Conservation (phyloP, 2,113 vertebrate species). For the Rhabdornis inornatus region DNA sequence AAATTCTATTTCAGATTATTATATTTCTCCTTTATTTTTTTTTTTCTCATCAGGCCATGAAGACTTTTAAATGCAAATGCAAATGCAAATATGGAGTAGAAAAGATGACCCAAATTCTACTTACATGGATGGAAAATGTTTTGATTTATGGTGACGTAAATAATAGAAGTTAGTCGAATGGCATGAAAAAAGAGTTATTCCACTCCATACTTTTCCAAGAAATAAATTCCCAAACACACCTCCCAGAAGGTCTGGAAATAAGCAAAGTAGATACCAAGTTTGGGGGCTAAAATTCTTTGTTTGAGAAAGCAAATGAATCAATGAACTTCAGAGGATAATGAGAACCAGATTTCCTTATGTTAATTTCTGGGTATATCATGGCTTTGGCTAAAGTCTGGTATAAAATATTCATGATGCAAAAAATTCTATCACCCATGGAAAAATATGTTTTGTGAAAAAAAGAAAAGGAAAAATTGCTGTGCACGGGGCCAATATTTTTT, state of each 20-base stretch:
- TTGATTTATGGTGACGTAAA: neutral
- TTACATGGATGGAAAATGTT: neutral
- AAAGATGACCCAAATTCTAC: neutral
- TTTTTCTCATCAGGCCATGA: neutral
- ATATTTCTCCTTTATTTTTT: neutral
- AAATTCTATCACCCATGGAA: conserved; percentile 56
- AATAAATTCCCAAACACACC: neutral
- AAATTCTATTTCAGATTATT: neutral
- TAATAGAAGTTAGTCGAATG: conserved; percentile 15
- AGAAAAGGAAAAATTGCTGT: neutral
- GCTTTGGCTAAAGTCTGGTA: conserved; percentile 67
- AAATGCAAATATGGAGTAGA: neutral
- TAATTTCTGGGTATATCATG: conserved; percentile 74
- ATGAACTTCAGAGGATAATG: conserved; percentile 72
- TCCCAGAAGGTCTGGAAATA: conserved; percentile 60
- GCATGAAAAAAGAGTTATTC: neutral
- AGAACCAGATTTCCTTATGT: conserved; percentile 75
- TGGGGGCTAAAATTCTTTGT: conserved; percentile 60
- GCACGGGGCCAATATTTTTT: neutral
- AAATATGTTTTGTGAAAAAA: conserved; percentile 54
- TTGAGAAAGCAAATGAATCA: conserved; percentile 75
- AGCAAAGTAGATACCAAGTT: conserved; percentile 63
- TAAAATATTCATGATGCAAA: conserved; percentile 68
- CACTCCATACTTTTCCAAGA: conserved; percentile 14
- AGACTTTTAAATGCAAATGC: neutral